Percentiles rank a stretch among this genome's conserved stretches.
These are phyloP conservation scores for Crocallis elinguaria DNA, from an alignment of 2,888 invertebrate species.

Conservation along the genomic window DNA sequence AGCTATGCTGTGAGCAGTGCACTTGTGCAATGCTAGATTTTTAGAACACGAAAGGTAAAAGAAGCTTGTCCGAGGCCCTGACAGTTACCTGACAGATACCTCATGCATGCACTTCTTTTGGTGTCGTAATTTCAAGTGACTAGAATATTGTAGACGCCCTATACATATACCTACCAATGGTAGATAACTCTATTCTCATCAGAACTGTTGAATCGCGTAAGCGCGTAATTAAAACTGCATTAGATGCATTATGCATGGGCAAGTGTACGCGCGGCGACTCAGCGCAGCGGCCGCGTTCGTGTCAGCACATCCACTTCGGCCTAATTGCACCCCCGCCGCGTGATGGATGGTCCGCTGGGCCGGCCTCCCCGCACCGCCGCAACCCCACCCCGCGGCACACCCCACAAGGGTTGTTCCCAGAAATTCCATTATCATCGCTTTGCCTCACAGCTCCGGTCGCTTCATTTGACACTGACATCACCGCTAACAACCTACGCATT, in stretches of 20 bases:
- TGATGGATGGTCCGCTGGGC: constrained; percentile 71
- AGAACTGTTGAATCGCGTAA: neutral
- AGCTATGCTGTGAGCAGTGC: too few relatives aligned
- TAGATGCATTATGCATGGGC: constrained; percentile 29
- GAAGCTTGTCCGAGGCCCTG: too few relatives aligned
- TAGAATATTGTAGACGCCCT: too few relatives aligned
- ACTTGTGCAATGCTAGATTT: too few relatives aligned
- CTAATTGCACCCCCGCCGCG: constrained; percentile 71
- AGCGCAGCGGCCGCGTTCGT: constrained; percentile 60
- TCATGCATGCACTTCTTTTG: too few relatives aligned
- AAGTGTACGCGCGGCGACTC: constrained; percentile 31
- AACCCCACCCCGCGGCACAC: constrained; percentile 60
- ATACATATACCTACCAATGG: too few relatives aligned
- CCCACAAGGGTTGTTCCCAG: constrained; percentile 81
- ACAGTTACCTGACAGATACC: too few relatives aligned
- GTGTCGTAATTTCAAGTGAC: too few relatives aligned
- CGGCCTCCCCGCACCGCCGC: constrained; percentile 41
- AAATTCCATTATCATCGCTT: constrained; percentile 76
- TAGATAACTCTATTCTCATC: neutral
- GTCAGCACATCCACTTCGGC: constrained; percentile 79
- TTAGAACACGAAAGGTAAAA: too few relatives aligned
- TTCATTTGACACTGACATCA: constrained; percentile 72
- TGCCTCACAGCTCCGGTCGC: constrained; percentile 53
- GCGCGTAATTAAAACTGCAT: constrained; percentile 33
- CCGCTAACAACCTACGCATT: constrained; percentile 54